Percentiles rank a stretch among this genome's conserved stretches.
These are phyloP conservation scores for Prietella phreatophila DNA, from an alignment of 2,113 vertebrate species.

Conservation along the genomic window DNA sequence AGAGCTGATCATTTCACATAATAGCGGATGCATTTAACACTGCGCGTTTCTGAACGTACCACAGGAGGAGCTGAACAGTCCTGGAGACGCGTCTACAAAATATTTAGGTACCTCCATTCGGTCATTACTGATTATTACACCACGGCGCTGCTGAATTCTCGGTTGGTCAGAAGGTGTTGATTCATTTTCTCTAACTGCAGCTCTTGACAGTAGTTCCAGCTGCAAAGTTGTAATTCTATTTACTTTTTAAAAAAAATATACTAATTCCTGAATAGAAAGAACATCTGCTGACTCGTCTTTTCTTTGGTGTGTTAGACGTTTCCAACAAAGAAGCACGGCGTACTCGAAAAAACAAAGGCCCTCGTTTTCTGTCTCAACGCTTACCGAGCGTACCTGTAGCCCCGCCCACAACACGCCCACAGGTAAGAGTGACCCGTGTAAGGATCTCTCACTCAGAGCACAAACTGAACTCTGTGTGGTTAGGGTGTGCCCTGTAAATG, in stretches of 20 bases:
- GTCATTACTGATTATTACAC: background rate
- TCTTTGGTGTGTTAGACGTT: conserved; percentile 20
- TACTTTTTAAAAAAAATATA: too few species aligned
- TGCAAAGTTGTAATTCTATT: background rate
- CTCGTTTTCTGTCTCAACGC: conserved; percentile 62
- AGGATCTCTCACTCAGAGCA: too few species aligned
- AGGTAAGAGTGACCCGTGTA: conserved; percentile 4
- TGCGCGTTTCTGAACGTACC: conserved; percentile 57
- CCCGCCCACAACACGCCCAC: conserved; percentile 22
- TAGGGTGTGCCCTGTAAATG: background rate
- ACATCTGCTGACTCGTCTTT: background rate
- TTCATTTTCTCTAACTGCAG: background rate
- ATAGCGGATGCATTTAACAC: background rate
- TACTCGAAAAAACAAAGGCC: conserved; percentile 53
- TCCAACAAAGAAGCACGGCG: conserved; percentile 48
- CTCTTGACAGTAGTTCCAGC: background rate
- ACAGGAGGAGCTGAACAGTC: conserved; percentile 60
- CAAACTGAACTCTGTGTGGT: background rate
- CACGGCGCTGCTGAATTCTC: background rate
- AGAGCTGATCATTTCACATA: background rate
- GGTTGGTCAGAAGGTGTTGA: background rate
- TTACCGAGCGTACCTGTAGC: conserved; percentile 42
- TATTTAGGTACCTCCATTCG: conserved; percentile 58
- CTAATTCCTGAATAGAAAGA: background rate
- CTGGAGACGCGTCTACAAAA: conserved; percentile 59